Base-by-base conservation (phyloP, 2,113 vertebrate genomes). In the Salminus brasiliensis region DNA sequence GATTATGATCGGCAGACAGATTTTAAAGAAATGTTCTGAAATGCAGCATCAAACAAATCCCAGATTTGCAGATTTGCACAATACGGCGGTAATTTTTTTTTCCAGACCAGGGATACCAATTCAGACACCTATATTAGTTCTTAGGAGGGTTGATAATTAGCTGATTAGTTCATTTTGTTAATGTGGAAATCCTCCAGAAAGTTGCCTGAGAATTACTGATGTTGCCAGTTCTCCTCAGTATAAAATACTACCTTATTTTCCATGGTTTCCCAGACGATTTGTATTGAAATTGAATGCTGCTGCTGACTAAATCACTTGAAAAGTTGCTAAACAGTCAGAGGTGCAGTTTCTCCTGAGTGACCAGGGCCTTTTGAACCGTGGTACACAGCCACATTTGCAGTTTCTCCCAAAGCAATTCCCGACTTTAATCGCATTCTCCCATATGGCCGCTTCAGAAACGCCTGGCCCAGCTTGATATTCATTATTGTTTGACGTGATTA, bases 221-320 rank as follows among this genome's bases (percentile, higher is more conserved):
- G 34, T n/a, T 23, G 32, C 18, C 21, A 39, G 0, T 39, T 39
- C 39, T 39, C 12, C 16, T 27, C 12, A 27, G 21, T 25, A 11
- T 2, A 25, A 11, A 63, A 63, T 34, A 5, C 21, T 16, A 12
- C 12, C 13, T 60, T 62, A 13, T 62, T 66, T 34, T 66, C 21
- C 36, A n/a, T 66, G 62, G 32, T 36, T 39, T 66, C 36, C 0
- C 23, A 18, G 32, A 39, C 39, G 34, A n/a, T 23, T 66, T 66
- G 18, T 66, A 66, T 66, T 39, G 62, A 66, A 66, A 39, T n/a
- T 66, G 8, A 39, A 36, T 21, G 8, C 18, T 66, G 34, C 32
- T 66, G 62, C 62, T 66, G 62, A 66, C 62, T 65, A 12, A 66
- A 66, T 66, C 32, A 39, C 34, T 66, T 66, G n/a, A 66, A n/a